A percentile compares a stretch with the other conserved stretches of the same genome.
These are phyloP conservation scores for Boloria selene DNA, from an alignment of 2,888 invertebrate species.

Conservation along the genomic window DNA sequence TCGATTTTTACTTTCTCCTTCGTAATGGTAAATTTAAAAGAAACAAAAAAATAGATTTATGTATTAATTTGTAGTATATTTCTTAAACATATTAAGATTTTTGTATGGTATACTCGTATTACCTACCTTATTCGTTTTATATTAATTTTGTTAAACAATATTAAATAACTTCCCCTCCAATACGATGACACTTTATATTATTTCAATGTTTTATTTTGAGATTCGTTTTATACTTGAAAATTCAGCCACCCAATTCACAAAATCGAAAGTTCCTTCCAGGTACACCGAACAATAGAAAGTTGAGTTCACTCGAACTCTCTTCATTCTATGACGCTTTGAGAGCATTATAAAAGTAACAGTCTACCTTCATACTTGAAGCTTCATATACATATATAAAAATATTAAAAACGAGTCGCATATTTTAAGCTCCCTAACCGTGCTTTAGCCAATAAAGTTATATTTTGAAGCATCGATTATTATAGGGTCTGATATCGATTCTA, in stretches of 20 bases:
- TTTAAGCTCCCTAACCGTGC: not conserved
- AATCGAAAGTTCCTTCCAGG: conserved; percentile 16
- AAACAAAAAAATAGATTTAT: no score
- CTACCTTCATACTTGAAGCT: conserved; percentile 2
- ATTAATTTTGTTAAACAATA: no score
- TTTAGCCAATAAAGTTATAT: no score
- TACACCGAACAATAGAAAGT: conserved; percentile 30
- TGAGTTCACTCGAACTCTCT: conserved; percentile 31
- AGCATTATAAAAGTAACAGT: conserved; percentile 29
- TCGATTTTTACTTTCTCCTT: no score
- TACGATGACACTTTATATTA: not conserved
- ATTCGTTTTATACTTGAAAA: conserved; percentile 17
- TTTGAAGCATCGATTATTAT: no score
- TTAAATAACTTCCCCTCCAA: no score
- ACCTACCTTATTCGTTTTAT: no score
- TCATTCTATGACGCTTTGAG: conserved; percentile 23
- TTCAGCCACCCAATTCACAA: conserved; percentile 16
- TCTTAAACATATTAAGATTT: no score
- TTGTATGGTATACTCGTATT: no score
- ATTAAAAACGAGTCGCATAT: not conserved
- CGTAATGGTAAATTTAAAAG: no score
- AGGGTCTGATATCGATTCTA: no score
- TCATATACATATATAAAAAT: conserved; percentile 2
- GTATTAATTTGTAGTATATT: no score
- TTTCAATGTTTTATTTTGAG: conserved; percentile 9